Evolutionary conservation across 2,113 vertebrate genomes (phyloP).

Genomic region (Coptodon bakossiorum): DNA sequence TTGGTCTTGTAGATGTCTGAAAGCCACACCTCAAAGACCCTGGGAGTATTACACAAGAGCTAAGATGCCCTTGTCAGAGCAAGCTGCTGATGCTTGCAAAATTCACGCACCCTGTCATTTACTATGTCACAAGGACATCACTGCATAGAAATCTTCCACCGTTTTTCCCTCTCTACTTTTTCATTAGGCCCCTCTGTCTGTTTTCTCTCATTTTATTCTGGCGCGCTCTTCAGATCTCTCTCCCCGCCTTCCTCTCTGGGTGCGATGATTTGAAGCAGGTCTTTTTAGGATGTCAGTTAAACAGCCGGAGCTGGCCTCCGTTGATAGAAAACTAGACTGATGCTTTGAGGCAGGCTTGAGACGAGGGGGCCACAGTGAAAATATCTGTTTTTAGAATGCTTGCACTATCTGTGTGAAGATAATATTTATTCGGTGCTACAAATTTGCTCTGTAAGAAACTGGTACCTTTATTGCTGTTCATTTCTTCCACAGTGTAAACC

Average conservation of each 20-base stretch:
- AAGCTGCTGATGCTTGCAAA: constrained; percentile 1
- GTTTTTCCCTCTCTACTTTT: not conserved
- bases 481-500: not conserved
- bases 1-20: not conserved
- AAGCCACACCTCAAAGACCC: not conserved
- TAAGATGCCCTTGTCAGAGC: not conserved
- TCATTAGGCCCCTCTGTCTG: not conserved
- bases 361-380: not conserved
- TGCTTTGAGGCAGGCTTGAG: not conserved
- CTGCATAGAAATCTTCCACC: not conserved
- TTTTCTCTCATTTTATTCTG: not conserved
- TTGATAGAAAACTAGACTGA: not conserved
- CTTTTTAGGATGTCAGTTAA: not conserved
- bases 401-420: not conserved
- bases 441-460: not conserved
- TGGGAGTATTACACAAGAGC: not conserved
- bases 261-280: not conserved
- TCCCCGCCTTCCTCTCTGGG: not conserved
- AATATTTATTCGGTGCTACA: constrained; percentile 1
- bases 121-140: not conserved
- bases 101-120: not conserved
- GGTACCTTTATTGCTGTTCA: not conserved
- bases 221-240: not conserved
- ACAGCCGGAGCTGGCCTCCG: not conserved
- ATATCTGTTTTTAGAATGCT: not conserved